Percentiles rank a stretch among this genome's conserved stretches.
Conservation (phyloP, 2,888 invertebrate species). For the Synergus laeviventris region DNA sequence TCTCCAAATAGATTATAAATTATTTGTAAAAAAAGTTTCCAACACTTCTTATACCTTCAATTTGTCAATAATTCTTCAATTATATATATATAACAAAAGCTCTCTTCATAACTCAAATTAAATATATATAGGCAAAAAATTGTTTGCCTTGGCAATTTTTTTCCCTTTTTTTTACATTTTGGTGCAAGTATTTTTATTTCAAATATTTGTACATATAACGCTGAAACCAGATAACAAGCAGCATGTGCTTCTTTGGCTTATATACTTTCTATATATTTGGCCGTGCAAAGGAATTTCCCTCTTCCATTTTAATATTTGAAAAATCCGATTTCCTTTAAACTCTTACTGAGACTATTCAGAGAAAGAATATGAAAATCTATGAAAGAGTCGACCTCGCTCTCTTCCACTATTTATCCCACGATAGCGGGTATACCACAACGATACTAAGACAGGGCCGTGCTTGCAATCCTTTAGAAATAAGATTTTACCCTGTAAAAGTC, state of each 20-base stretch:
- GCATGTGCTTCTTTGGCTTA: slow-evolving; percentile 2
- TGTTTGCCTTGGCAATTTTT: too few species aligned
- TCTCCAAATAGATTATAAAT: background rate
- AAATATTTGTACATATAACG: too few species aligned
- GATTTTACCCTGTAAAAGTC: background rate
- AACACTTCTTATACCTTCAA: background rate
- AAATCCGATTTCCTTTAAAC: slow-evolving; percentile 35
- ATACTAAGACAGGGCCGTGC: background rate
- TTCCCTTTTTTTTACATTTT: too few species aligned
- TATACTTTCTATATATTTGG: background rate
- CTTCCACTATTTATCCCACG: slow-evolving; percentile 29
- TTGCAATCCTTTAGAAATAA: background rate
- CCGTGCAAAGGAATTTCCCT: slow-evolving; percentile 28
- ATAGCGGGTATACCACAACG: slow-evolving; percentile 7
- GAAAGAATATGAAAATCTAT: slow-evolving; percentile 37
- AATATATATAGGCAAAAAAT: too few species aligned
- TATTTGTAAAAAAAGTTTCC: background rate
- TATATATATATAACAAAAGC: too few species aligned
- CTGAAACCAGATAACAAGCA: background rate
- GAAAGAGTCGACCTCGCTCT: slow-evolving; percentile 25
- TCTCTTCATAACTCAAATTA: too few species aligned
- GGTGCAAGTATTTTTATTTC: too few species aligned
- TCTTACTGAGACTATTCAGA: slow-evolving; percentile 40
- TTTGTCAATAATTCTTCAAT: background rate
- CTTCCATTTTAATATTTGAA: slow-evolving; percentile 31